Evolutionary conservation across 2,797 vertebrate genomes (phyloP).

Genomic region (Coregonus sp.): DNA sequence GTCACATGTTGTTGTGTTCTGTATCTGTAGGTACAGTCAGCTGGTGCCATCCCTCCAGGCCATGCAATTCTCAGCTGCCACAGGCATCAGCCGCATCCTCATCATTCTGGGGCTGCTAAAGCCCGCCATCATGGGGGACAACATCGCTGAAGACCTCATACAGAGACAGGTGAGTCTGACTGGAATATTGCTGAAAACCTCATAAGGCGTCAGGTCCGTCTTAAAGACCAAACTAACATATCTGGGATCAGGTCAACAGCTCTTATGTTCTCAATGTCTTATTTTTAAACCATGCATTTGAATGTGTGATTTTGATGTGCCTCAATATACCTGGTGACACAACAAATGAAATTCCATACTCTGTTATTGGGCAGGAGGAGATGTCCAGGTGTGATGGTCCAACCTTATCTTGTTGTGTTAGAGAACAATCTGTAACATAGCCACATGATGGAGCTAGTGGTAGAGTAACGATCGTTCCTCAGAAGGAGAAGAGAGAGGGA

Average conservation of each 20-base stretch:
- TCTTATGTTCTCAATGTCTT: neutral
- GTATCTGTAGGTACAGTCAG: conserved; percentile 71
- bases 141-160: conserved; percentile 73
- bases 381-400: neutral
- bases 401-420: neutral
- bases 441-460: conserved; percentile 75
- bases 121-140: conserved; percentile 65
- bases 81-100: conserved; percentile 77
- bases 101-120: conserved; percentile 79
- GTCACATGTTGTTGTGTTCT: neutral
- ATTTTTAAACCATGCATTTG: no score
- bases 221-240: neutral
- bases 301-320: no score
- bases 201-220: no score
- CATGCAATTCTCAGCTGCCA: conserved; percentile 79
- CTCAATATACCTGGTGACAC: no score
- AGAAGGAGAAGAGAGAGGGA: neutral
- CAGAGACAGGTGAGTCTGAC: conserved; percentile 3
- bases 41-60: conserved; percentile 77
- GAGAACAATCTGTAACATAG: conserved; percentile 8
- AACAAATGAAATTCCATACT: no score
- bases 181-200: no score
- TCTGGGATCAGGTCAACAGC: neutral
- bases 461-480: conserved; percentile 47
- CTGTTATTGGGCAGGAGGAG: neutral